Evolutionary conservation across 1,140 invertebrate species (phyloP).

Genomic region (Hycleus phaleratus): DNA sequence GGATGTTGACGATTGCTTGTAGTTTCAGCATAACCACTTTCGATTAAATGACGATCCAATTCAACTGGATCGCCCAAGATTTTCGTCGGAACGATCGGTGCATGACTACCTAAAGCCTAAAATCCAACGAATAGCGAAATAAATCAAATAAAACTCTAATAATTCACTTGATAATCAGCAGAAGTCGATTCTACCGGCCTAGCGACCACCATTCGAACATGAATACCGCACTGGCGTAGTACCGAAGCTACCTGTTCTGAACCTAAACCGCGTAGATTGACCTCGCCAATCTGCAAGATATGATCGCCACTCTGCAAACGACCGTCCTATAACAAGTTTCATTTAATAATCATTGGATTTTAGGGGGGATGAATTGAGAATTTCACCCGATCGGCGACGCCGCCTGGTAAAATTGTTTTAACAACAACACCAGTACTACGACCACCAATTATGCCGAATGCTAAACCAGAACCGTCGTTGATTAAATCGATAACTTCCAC

Average conservation of each 20-base stretch:
- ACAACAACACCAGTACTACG: conserved; percentile 84
- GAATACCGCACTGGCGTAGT: conserved; percentile 71
- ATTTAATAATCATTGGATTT: background rate
- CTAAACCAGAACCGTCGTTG: conserved; percentile 78
- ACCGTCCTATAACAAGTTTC: conserved; percentile 56
- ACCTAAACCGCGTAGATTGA: conserved; percentile 77
- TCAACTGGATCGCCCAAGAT: conserved; percentile 65
- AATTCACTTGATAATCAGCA: conserved; percentile 44
- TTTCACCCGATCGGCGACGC: conserved; percentile 78
- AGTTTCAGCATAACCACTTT: conserved; percentile 54
- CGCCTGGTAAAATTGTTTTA: conserved; percentile 81
- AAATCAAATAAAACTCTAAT: background rate
- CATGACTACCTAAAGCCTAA: conserved; percentile 61
- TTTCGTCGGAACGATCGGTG: conserved; percentile 75
- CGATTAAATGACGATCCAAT: conserved; percentile 59
- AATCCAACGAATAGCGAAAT: background rate
- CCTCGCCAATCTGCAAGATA: conserved; percentile 81
- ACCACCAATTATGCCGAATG: conserved; percentile 87
- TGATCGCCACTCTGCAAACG: conserved; percentile 80
- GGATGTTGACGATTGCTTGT: conserved; percentile 28
- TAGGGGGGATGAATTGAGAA: background rate
- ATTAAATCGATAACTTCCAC: conserved; percentile 80
- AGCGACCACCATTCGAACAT: conserved; percentile 77
- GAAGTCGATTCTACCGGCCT: conserved; percentile 57
- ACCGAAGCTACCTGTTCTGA: conserved; percentile 86